phyloP scores from a whole-genome alignment of 2,113 vertebrate genomes.

The Romanogobio albipinnatus region DNA sequence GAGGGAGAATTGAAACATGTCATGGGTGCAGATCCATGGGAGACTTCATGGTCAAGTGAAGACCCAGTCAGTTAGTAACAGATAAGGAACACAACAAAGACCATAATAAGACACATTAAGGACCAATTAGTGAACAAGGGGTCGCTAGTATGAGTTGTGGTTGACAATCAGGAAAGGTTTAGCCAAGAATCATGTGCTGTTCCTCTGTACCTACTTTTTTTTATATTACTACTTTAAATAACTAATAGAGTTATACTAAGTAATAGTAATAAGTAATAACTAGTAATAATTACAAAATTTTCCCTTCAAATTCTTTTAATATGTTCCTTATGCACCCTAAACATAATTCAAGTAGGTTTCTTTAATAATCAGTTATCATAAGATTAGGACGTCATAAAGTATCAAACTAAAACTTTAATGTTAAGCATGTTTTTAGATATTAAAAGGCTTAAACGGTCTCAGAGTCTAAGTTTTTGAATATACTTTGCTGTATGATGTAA shows the following conservation, averaged over 20 bases:
- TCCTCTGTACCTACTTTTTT: neutral
- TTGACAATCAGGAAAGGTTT: neutral
- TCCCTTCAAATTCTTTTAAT: neutral
- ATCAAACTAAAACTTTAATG: too few species aligned
- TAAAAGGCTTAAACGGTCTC: neutral
- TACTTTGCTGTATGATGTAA: neutral
- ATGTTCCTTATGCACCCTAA: neutral
- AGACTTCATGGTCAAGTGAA: conserved; percentile 18
- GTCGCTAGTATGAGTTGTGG: neutral
- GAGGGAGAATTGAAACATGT: conserved; percentile 50
- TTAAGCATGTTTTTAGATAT: neutral
- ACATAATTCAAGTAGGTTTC: neutral
- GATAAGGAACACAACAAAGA: neutral
- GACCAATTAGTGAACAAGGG: neutral
- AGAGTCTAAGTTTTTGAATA: neutral
- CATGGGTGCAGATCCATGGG: conserved; percentile 23
- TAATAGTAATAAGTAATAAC: too few species aligned
- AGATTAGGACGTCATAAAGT: too few species aligned
- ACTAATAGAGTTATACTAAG: too few species aligned
- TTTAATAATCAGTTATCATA: too few species aligned
- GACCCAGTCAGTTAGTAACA: neutral
- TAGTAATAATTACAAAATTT: neutral
- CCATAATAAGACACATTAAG: neutral
- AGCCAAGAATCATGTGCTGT: neutral
- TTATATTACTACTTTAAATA: neutral